phyloP scores from a whole-genome alignment of 2,888 invertebrate genomes.

The Coleophora deauratella region DNA sequence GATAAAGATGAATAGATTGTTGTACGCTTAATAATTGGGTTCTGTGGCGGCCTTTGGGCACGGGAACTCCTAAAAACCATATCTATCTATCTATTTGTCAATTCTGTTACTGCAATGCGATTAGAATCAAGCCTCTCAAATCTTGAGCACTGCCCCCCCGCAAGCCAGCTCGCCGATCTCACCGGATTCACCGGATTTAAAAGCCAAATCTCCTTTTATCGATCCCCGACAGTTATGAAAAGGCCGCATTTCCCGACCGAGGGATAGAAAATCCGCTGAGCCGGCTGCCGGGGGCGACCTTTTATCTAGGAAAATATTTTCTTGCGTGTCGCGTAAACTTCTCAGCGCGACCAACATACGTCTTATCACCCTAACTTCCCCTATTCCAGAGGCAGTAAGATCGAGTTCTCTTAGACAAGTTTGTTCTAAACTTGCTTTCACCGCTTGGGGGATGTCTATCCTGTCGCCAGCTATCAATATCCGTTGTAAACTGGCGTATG shows the following conservation, averaged over 20 bases:
- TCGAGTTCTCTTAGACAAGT: too few relatives aligned
- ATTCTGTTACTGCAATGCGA: too few relatives aligned
- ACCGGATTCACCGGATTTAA: constrained; percentile 45
- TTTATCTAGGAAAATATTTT: constrained; percentile 56
- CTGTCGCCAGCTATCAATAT: constrained; percentile 70
- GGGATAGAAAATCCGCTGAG: constrained; percentile 49
- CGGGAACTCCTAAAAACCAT: too few relatives aligned
- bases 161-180: constrained; percentile 6
- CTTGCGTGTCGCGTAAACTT: constrained; percentile 51
- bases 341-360: constrained; percentile 17
- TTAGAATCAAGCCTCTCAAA: too few relatives aligned
- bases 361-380: neutral
- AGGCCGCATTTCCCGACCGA: constrained; percentile 43
- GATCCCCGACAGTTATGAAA: constrained; percentile 65
- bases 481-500: constrained; percentile 60
- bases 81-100: too few relatives aligned
- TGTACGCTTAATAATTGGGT: too few relatives aligned
- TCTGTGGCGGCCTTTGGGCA: too few relatives aligned
- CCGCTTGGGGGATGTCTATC: constrained; percentile 39
- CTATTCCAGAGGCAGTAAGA: too few relatives aligned
- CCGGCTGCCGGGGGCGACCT: constrained; percentile 46
- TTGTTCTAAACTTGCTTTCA: too few relatives aligned
- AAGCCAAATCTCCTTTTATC: constrained; percentile 48
- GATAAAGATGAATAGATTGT: too few relatives aligned
- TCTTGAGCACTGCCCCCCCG: too few relatives aligned